Conservation (phyloP, 2,888 invertebrate genomes). For the Siphonodentalium dalli region DNA sequence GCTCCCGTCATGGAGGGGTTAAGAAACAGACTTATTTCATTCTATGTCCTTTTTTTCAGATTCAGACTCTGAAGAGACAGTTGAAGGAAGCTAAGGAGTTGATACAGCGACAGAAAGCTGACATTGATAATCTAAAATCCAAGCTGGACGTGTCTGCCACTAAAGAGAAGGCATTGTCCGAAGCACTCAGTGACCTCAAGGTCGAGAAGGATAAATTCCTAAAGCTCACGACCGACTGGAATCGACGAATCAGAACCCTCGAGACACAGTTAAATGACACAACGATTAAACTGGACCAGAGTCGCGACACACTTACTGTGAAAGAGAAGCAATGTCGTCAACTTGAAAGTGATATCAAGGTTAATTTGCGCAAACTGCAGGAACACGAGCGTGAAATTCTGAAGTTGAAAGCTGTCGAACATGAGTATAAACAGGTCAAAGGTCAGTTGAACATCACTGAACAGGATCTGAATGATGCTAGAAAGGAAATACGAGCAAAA, state of each 20-base stretch:
- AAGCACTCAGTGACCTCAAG: slow-evolving; percentile 51
- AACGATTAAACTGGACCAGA: slow-evolving; percentile 45
- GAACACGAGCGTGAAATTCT: slow-evolving; percentile 53
- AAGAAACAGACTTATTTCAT: no score
- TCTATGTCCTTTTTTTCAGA: slow-evolving; percentile 32
- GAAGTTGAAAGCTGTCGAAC: slow-evolving; percentile 53
- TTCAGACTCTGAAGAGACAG: slow-evolving; percentile 49
- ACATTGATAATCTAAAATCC: slow-evolving; percentile 49
- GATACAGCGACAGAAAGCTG: slow-evolving; percentile 48
- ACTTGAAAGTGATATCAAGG: slow-evolving; percentile 46
- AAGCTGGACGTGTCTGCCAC: slow-evolving; percentile 55
- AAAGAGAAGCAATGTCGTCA: slow-evolving; percentile 51
- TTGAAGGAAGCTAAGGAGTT: slow-evolving; percentile 53
- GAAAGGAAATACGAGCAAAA: slow-evolving; percentile 40
- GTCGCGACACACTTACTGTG: slow-evolving; percentile 39
- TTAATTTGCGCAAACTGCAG: slow-evolving; percentile 40
- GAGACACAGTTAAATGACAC: slow-evolving; percentile 50
- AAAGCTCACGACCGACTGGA: slow-evolving; percentile 52
- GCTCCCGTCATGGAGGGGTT: no score
- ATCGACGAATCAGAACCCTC: slow-evolving; percentile 43
- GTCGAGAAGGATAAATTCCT: slow-evolving; percentile 53
- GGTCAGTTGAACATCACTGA: slow-evolving; percentile 46
- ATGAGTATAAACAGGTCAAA: slow-evolving; percentile 50
- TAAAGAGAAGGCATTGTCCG: slow-evolving; percentile 54
- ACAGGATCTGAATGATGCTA: slow-evolving; percentile 32